A percentile compares a stretch with the other conserved stretches of the same genome.
Conservation (phyloP, 2,797 vertebrate genomes). For the Pseudochaenichthys georgianus region DNA sequence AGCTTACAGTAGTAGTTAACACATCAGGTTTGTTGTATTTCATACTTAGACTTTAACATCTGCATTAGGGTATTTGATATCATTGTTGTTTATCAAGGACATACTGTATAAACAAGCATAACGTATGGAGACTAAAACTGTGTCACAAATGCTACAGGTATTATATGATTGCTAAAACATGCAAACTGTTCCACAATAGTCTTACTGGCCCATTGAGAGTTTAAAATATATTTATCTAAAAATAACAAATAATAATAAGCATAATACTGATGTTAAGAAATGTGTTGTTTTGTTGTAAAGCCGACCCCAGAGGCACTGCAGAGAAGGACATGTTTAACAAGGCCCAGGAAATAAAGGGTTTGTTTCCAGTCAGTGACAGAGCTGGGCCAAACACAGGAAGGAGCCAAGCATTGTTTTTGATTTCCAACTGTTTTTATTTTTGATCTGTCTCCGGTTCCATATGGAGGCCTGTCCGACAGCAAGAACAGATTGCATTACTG, state of each 20-base stretch:
- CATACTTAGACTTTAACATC: neutral
- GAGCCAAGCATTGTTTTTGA: conserved; percentile 50
- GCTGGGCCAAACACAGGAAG: conserved; percentile 24
- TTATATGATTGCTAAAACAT: neutral
- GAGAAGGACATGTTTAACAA: conserved; percentile 13
- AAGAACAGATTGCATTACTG: conserved; percentile 65
- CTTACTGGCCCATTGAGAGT: neutral
- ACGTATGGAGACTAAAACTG: neutral
- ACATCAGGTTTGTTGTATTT: neutral
- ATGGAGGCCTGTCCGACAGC: conserved; percentile 60
- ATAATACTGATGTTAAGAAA: conserved; percentile 1
- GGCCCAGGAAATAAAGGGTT: conserved; percentile 29
- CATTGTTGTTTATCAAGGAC: neutral
- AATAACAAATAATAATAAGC: neutral
- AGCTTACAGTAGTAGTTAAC: too few relatives aligned
- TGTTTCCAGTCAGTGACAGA: conserved; percentile 38
- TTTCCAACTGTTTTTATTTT: conserved; percentile 66
- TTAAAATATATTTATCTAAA: neutral
- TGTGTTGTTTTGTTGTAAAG: conserved; percentile 10
- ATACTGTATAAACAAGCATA: neutral
- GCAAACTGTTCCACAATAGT: neutral
- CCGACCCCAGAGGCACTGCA: neutral
- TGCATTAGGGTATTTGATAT: neutral
- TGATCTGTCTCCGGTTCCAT: conserved; percentile 45
- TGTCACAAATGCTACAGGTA: neutral